Evolutionary conservation across 1,140 invertebrate species (phyloP), one percentile per base, ranked within the genome.

Genomic region (Euwallacea similis): DNA sequence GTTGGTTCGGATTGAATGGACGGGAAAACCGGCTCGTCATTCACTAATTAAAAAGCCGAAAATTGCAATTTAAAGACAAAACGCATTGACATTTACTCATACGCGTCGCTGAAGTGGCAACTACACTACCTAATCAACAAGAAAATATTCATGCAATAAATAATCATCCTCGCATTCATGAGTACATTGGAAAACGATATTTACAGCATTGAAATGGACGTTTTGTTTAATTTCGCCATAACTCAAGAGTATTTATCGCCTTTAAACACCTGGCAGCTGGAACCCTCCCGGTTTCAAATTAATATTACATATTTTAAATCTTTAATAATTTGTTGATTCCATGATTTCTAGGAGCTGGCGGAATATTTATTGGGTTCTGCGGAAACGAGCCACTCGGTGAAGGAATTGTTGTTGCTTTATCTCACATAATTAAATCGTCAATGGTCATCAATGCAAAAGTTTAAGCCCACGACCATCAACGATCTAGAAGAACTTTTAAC

Each of bases 221-320:
- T 60, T 67, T 67, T 67, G 55, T 67, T 67, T 67, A 67, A 67
- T 67, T 59, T 67, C 13, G 42, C 66, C 66, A 67, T 67, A 67
- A 67, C 44, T 60, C 56, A 60, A 46, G 21, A 60, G 8, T 67
- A 60, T 67, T 67, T 67, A 67, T 67, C 50, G 50, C 54, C 42
- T 47, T 60, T 13, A 60, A 67, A 67, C 66, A 67, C 66, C 66
- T 67, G 66, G 55, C 56, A 63, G 61, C 61, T 54, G 54, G 46
- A 47, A 67, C 42, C 64, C 64, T 66, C 44, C 21, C 59, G n/a
- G 33, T 54, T 66, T 66, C 8, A 66, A 66, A 54, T 63, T 47
- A 66, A 21, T 58, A 50, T 60, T 58, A 42, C 9, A 44, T 47
- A 21, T 64, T 58, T 66, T 58, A 33, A 11, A 16, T 41, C 43